Evolutionary conservation across 2,113 vertebrate genomes (phyloP).

Genomic region (Calidris pugnax): DNA sequence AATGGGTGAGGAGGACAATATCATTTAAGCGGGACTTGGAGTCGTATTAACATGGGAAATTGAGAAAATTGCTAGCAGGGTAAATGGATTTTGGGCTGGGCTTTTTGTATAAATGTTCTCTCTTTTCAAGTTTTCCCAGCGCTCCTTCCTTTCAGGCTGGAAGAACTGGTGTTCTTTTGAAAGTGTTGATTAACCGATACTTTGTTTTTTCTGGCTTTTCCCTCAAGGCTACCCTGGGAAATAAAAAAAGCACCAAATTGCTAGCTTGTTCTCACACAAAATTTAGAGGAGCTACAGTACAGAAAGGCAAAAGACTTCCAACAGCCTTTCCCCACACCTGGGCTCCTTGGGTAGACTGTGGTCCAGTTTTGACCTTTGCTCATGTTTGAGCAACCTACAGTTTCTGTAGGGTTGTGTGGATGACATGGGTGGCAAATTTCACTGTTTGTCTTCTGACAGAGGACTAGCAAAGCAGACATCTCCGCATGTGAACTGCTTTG

Average conservation of each 20-base stretch:
- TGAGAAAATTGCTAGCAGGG: slow-evolving; percentile 66
- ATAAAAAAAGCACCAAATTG: slow-evolving; percentile 36
- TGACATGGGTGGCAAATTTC: slow-evolving; percentile 31
- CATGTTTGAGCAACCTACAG: not conserved
- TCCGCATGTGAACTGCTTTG: not conserved
- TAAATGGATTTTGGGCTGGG: slow-evolving; percentile 63
- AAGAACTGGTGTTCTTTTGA: slow-evolving; percentile 68
- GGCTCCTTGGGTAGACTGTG: not conserved
- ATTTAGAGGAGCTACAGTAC: slow-evolving; percentile 43
- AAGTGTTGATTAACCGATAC: slow-evolving; percentile 72
- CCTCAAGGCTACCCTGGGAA: slow-evolving; percentile 50
- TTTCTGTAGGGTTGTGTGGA: not conserved
- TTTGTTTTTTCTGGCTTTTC: slow-evolving; percentile 58
- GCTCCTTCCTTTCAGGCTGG: slow-evolving; percentile 62
- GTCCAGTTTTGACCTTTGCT: not conserved
- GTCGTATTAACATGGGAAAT: slow-evolving; percentile 59
- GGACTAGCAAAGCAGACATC: not conserved
- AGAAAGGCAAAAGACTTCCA: slow-evolving; percentile 46
- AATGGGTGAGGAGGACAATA: slow-evolving; percentile 35
- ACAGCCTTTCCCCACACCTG: not conserved
- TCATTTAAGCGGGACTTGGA: slow-evolving; percentile 62
- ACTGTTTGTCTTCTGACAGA: not conserved
- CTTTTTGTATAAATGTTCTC: slow-evolving; percentile 68
- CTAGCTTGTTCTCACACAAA: slow-evolving; percentile 43
- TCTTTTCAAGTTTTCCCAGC: slow-evolving; percentile 70